Conservation (phyloP, 2,797 vertebrate genomes). For the Acanthis flammea region DNA sequence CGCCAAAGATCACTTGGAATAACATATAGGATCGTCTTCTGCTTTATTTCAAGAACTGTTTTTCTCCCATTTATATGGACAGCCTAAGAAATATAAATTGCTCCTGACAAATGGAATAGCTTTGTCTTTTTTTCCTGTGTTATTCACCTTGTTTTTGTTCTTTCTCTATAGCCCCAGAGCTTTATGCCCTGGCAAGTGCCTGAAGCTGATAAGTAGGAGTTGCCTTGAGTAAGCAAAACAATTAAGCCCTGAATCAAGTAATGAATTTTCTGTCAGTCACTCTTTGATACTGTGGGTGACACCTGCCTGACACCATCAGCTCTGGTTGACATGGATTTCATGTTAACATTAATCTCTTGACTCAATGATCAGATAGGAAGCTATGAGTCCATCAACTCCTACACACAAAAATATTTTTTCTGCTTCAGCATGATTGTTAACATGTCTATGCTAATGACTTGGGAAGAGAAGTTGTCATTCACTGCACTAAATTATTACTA, state of each 20-base stretch:
- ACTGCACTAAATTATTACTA: neutral
- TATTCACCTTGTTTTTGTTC: neutral
- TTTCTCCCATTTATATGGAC: neutral
- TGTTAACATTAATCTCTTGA: neutral
- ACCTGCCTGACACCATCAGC: neutral
- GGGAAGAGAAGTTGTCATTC: neutral
- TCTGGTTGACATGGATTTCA: neutral
- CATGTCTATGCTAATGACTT: neutral
- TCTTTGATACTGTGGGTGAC: neutral
- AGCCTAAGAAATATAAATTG: neutral
- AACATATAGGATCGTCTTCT: neutral
- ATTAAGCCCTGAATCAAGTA: neutral
- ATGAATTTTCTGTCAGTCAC: neutral
- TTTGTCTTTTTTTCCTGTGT: neutral
- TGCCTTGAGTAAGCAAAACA: neutral
- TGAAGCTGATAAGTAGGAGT: neutral
- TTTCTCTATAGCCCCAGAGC: neutral
- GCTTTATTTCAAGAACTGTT: neutral
- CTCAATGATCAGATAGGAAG: neutral
- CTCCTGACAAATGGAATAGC: neutral
- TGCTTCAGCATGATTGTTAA: neutral
- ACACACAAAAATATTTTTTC: neutral
- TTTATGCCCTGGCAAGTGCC: neutral
- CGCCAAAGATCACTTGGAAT: constrained; percentile 5
- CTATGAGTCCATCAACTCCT: neutral